phyloP scores from a whole-genome alignment of 2,797 vertebrate species.

The Anisognathus igniventris region DNA sequence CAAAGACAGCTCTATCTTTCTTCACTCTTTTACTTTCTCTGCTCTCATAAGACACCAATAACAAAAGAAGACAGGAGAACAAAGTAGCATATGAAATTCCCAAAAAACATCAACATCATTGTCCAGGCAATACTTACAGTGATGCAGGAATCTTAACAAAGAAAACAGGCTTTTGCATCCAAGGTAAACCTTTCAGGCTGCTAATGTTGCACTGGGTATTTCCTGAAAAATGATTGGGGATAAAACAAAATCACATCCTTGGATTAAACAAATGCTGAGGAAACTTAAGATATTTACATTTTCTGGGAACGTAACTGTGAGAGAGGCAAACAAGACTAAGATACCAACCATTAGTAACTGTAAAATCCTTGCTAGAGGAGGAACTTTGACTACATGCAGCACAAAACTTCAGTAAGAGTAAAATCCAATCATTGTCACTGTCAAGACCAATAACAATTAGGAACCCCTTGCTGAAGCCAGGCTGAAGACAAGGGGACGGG shows the following conservation, averaged over 20 bases:
- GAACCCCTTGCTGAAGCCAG: not conserved
- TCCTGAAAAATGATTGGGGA: not conserved
- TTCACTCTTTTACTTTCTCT: not conserved
- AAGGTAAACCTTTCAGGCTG: not conserved
- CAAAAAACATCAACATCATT: not conserved
- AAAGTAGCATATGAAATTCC: rapidly evolving
- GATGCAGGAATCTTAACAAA: not conserved
- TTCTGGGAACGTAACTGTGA: not conserved
- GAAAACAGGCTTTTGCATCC: not conserved
- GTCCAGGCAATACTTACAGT: not conserved
- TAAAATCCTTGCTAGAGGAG: not conserved
- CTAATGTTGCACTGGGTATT: not conserved
- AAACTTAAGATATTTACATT: not conserved
- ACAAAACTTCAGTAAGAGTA: not conserved
- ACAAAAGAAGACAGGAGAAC: not conserved
- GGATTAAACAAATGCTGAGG: not conserved
- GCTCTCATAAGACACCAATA: not conserved
- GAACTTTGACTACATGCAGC: not conserved
- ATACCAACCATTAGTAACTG: not conserved
- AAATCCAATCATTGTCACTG: not conserved
- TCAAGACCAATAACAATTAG: not conserved
- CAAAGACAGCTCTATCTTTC: not conserved
- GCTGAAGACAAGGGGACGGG: not conserved
- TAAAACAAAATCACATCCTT: not conserved
- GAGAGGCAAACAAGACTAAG: not conserved